These are phyloP conservation scores for Ictidomys tridecemlineatus DNA, from an alignment of 2,113 vertebrate genomes.

Conservation along the genomic window DNA sequence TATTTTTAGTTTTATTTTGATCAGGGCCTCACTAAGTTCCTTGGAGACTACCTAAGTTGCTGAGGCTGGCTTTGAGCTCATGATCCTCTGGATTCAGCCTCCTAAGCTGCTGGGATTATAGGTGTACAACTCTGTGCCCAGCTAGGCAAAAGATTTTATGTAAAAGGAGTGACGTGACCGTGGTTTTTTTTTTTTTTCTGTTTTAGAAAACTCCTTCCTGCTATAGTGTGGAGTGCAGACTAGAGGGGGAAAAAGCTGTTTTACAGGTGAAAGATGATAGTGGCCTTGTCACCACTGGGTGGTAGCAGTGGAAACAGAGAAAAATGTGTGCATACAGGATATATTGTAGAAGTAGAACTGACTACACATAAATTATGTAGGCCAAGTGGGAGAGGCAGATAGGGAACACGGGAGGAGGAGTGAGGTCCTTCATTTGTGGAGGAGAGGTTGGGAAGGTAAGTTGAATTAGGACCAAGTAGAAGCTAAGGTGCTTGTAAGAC, in stretches of 20 bases:
- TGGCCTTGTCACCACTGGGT: neutral
- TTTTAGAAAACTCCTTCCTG: neutral
- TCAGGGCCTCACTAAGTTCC: too few relatives aligned
- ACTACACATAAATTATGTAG: neutral
- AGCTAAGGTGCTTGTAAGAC: neutral
- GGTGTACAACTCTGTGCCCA: too few relatives aligned
- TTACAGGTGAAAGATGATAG: neutral
- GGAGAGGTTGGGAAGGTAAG: neutral
- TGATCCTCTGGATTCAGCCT: too few relatives aligned
- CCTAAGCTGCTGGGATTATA: too few relatives aligned
- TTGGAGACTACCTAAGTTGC: too few relatives aligned
- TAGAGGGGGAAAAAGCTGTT: neutral
- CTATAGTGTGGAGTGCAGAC: neutral
- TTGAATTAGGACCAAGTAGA: conserved; percentile 1
- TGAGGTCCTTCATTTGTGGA: neutral
- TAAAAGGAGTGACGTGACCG: neutral
- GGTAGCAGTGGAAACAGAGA: neutral
- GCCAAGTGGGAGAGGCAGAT: neutral
- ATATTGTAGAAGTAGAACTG: conserved; percentile 40
- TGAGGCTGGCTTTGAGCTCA: too few relatives aligned
- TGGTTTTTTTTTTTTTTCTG: neutral
- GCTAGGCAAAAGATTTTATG: neutral
- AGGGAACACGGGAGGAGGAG: neutral
- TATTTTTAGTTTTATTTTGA: too few relatives aligned
- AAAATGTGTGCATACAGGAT: neutral